phyloP scores from a whole-genome alignment of 2,113 vertebrate species.

The Sula dactylatra region DNA sequence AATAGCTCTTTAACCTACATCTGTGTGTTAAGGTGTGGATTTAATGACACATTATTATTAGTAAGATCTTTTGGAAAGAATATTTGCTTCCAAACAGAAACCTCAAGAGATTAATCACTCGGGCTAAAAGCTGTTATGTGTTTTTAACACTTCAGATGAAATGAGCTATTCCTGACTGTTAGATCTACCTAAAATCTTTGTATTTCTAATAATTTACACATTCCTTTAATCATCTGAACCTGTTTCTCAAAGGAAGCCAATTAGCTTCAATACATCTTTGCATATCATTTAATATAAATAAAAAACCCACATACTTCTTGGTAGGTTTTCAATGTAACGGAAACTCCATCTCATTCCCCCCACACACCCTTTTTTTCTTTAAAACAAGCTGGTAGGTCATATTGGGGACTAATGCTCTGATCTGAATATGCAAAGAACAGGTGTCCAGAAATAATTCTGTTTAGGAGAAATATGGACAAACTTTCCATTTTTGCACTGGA shows the following conservation, averaged over 20 bases:
- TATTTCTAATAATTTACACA: background rate
- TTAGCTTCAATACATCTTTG: background rate
- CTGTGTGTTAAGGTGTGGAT: background rate
- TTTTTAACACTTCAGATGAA: slow-evolving; percentile 22
- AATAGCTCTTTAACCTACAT: background rate
- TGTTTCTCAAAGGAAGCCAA: background rate
- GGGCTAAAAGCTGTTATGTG: background rate
- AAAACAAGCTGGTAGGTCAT: background rate
- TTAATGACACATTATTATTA: background rate
- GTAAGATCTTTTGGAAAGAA: background rate
- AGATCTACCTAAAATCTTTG: background rate
- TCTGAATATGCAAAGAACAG: background rate
- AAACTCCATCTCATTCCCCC: background rate
- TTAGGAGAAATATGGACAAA: background rate
- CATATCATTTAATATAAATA: background rate
- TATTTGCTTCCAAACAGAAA: background rate
- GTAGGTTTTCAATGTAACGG: background rate
- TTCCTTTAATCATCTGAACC: background rate
- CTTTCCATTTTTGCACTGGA: background rate
- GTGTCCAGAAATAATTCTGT: background rate
- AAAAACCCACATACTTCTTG: background rate
- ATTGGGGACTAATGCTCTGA: background rate
- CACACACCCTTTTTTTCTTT: background rate
- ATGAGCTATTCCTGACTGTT: background rate
- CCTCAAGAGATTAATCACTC: background rate